Evolutionary conservation across 2,113 vertebrate genomes (phyloP).

Genomic region (Mystacornis crossleyi): DNA sequence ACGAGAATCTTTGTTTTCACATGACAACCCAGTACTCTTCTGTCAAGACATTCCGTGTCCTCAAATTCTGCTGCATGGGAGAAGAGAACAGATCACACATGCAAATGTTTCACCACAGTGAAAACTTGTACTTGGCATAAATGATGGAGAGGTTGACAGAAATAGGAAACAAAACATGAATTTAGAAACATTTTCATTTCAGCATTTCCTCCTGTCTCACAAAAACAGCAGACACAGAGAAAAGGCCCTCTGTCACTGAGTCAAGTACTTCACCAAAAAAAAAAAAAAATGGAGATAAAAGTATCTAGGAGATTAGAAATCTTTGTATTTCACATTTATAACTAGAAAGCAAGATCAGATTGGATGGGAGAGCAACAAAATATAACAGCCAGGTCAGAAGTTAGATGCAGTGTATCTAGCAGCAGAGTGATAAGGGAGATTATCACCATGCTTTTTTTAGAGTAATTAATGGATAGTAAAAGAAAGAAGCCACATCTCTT

Average conservation of each 20-base stretch:
- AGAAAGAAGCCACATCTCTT: background rate
- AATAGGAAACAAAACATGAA: background rate
- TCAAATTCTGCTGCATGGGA: background rate
- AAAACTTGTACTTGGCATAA: background rate
- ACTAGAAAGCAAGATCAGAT: background rate
- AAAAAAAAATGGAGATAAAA: background rate
- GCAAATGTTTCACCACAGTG: background rate
- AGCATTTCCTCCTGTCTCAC: background rate
- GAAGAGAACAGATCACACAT: background rate
- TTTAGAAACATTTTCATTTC: background rate
- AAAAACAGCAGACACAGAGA: background rate
- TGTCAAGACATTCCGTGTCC: background rate
- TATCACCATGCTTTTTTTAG: background rate
- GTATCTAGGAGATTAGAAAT: background rate
- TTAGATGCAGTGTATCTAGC: background rate
- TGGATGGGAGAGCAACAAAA: background rate
- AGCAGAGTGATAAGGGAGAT: background rate
- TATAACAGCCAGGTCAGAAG: background rate
- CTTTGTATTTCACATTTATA: background rate
- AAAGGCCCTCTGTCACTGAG: background rate
- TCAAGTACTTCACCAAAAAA: background rate
- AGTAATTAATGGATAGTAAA: background rate
- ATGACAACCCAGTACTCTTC: background rate
- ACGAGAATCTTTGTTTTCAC: background rate
- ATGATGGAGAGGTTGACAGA: background rate